A percentile compares a stretch with the other conserved stretches of the same genome.
These are phyloP conservation scores for Sicus ferrugineus DNA, from an alignment of 2,888 invertebrate genomes.

Conservation along the genomic window DNA sequence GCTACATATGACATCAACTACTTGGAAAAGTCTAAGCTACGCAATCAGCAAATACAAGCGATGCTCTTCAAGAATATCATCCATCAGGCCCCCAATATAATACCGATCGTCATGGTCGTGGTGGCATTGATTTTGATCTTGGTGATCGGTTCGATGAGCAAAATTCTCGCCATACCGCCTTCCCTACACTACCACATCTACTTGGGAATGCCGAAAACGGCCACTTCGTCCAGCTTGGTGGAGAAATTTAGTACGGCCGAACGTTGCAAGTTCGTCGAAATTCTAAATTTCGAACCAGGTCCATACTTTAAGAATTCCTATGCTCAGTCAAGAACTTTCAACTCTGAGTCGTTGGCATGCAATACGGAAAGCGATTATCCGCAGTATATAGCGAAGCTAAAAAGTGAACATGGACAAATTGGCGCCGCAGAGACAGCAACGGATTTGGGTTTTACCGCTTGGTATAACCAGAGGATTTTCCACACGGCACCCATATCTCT, in stretches of 20 bases:
- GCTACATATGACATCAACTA: background rate
- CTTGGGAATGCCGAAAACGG: slow-evolving; percentile 43
- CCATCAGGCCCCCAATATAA: slow-evolving; percentile 50
- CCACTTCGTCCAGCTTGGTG: slow-evolving; percentile 17
- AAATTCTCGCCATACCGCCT: slow-evolving; percentile 40
- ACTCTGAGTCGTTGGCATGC: slow-evolving; percentile 14
- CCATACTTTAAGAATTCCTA: slow-evolving; percentile 6
- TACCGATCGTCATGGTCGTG: slow-evolving; percentile 56
- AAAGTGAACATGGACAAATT: slow-evolving; percentile 34
- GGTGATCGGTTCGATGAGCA: slow-evolving; percentile 43
- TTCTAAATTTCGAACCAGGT: slow-evolving; percentile 30
- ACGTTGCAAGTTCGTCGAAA: slow-evolving; percentile 46
- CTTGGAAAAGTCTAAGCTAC: background rate
- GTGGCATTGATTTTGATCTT: slow-evolving; percentile 66
- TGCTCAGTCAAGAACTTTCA: slow-evolving; percentile 17
- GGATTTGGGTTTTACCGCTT: slow-evolving; percentile 36
- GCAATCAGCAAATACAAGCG: slow-evolving; percentile 48
- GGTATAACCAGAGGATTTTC: slow-evolving; percentile 74
- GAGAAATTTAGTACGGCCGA: background rate
- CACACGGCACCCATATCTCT: slow-evolving; percentile 53
- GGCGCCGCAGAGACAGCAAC: slow-evolving; percentile 47
- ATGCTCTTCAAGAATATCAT: slow-evolving; percentile 54
- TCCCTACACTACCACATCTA: slow-evolving; percentile 40
- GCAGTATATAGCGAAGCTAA: slow-evolving; percentile 25
- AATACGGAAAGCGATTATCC: background rate